Percentiles rank a stretch among this genome's conserved stretches.
Evolutionary conservation across 2,113 vertebrate species (phyloP).

Genomic region (chimpanzee (Pan troglodytes)): NHGRI_mPanTro3-v2.1_pri NC_072414.2:16473501-16474000

Average conservation of each 20-base stretch:
- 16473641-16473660: background rate
- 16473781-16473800: background rate
- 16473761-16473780: background rate
- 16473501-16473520: background rate
- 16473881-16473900: background rate
- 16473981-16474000: background rate
- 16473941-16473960: background rate
- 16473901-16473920: background rate
- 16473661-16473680: background rate
- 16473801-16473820: background rate
- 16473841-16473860: background rate
- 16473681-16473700: background rate
- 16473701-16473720: background rate
- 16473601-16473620: conserved; percentile 1
- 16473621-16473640: background rate
- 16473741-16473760: background rate
- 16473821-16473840: background rate
- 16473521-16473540: background rate
- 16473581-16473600: conserved; percentile 12
- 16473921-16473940: background rate
- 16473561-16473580: background rate
- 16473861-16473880: background rate
- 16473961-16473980: background rate
- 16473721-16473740: background rate
- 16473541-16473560: conserved; percentile 38